phyloP scores from a whole-genome alignment of 2,113 vertebrate species.

The Phalacrocorax carbo region DNA sequence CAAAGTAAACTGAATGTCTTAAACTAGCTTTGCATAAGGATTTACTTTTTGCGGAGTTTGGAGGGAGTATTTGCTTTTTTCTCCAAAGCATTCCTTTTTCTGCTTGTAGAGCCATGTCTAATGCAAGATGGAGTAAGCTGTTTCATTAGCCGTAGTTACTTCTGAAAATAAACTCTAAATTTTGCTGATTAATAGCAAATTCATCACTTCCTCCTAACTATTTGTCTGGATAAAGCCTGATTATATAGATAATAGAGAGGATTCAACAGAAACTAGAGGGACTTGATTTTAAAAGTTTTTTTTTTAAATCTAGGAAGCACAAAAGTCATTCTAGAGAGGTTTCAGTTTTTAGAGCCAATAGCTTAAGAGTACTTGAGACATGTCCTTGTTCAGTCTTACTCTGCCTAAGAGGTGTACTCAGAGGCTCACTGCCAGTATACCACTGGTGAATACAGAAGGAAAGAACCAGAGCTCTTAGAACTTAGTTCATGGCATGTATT shows the following conservation, averaged over 20 bases:
- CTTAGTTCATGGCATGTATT: not conserved
- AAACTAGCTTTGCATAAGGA: not conserved
- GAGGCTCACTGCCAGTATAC: not conserved
- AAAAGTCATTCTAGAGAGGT: not conserved
- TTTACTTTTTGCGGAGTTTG: not conserved
- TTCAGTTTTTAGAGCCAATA: not conserved
- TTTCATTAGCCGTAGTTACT: not conserved
- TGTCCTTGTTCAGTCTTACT: not conserved
- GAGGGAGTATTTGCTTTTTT: not conserved
- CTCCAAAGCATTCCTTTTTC: not conserved
- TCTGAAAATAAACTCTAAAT: not conserved
- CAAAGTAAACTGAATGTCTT: not conserved
- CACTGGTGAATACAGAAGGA: not conserved
- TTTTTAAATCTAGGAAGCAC: not conserved
- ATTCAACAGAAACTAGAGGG: not conserved
- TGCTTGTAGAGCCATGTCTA: not conserved
- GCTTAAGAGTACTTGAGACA: not conserved
- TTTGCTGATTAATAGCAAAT: not conserved
- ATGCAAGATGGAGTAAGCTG: not conserved
- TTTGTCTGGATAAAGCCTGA: not conserved
- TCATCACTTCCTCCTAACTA: not conserved
- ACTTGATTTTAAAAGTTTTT: not conserved
- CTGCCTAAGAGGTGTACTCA: not conserved
- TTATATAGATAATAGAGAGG: not conserved
- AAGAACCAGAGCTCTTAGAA: not conserved